A percentile compares a stretch with the other conserved stretches of the same genome.
Evolutionary conservation across 2,888 invertebrate genomes (phyloP).

Genomic region (Auanema freiburgensis): DNA sequence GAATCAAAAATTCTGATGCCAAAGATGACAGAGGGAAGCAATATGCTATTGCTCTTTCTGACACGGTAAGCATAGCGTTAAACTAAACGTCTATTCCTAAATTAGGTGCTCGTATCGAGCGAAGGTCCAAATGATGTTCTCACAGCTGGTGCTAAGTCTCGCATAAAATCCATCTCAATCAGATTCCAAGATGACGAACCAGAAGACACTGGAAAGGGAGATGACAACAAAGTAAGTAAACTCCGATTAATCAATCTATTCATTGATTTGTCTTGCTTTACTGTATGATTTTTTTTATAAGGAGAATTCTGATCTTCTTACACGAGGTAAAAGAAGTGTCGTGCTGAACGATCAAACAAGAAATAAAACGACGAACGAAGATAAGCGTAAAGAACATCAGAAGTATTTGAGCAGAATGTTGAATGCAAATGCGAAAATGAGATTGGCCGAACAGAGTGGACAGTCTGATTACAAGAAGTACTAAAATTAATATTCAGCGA

Average conservation of each 20-base stretch:
- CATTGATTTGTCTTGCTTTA: neutral
- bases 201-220: constrained; percentile 14
- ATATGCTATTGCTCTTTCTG: constrained; percentile 92
- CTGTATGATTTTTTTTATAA: constrained; percentile 69
- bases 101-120: constrained; percentile 32
- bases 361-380: constrained; percentile 87
- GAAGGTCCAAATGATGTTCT: constrained; percentile 66
- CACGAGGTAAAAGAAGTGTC: constrained; percentile 61
- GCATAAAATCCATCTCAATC: constrained; percentile 48
- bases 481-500: no score
- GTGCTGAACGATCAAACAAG: constrained; percentile 60
- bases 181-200: constrained; percentile 34
- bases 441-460: constrained; percentile 79
- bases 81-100: neutral
- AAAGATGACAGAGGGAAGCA: constrained; percentile 80
- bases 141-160: constrained; percentile 76
- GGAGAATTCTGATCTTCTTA: constrained; percentile 71
- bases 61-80: constrained; percentile 79
- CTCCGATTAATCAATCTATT: neutral
- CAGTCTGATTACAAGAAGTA: constrained; percentile 39
- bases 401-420: constrained; percentile 85
- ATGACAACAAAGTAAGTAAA: constrained; percentile 23
- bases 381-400: constrained; percentile 94
- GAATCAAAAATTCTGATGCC: constrained; percentile 80
- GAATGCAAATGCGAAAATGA: constrained; percentile 88